Base-by-base conservation (phyloP, 2,797 vertebrate species). In the Rhinatrema bivittatum region DNA sequence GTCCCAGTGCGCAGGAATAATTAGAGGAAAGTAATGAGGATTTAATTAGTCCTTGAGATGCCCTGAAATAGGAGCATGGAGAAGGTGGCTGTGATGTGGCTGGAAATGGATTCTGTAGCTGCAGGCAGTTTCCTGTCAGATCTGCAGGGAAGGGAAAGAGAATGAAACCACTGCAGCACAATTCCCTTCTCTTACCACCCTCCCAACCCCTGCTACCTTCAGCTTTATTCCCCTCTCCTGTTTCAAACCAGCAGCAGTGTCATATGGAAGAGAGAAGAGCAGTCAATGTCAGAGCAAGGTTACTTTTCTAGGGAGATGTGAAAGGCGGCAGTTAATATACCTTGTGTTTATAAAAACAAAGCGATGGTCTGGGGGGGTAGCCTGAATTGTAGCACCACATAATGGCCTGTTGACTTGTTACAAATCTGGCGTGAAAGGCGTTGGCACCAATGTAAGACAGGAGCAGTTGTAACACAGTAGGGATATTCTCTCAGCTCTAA, bases 1-100 rank as follows among this genome's bases (percentile, higher is more conserved):
- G 57, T 79, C 77, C 72, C 78, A 64, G 20, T 66, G 71, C 56
- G 50, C 56, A 57, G 57, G 74, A 77, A 68, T 79, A 82, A 81
- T 82, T 84, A 79, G 75, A 74, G 70, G 66, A 62, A 59, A 56
- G 51, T 77, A 76, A 79, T 79, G 70, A 79, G 74, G 60, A 74
- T 79, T 83, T 83, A 82, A 83, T 83, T 79, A 79, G 78, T 78
- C 78, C 74, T 81, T 72, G 70, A 79, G 66, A 76, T 76, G 53
- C 33, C 41, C 60, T 53, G 62, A 63, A 76, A 60, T 74, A 68
- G 72, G 67, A 63, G 71, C 64, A 42, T 69, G 60, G 61, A 66
- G 62, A 76, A 72, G 29, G 43, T 63, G 65, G 48, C 75, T 68
- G 32, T 62, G 70, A 65, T 60, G 62, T 51, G 45, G 50, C 42